A percentile compares a stretch with the other conserved stretches of the same genome.
phyloP scores from a whole-genome alignment of 2,888 invertebrate genomes.

The Cinara cedri region DNA sequence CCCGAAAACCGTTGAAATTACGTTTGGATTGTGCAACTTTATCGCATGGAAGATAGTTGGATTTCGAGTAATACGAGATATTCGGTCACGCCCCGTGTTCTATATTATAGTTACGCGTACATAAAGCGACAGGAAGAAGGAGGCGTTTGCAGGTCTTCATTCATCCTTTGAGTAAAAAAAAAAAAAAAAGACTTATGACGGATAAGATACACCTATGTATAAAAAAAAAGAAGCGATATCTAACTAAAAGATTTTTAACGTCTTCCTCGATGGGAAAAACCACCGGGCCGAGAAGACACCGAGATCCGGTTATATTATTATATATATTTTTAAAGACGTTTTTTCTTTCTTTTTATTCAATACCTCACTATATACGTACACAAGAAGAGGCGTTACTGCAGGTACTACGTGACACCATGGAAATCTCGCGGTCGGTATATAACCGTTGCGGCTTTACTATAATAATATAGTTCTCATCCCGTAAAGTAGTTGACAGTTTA shows the following conservation, averaged over 20 bases:
- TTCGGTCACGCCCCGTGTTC: conserved; percentile 34
- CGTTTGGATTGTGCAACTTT: conserved; percentile 25
- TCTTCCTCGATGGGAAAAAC: conserved; percentile 45
- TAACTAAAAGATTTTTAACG: conserved; percentile 45
- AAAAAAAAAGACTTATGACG: conserved; percentile 20
- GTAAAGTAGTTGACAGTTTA: conserved; percentile 18
- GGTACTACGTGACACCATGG: conserved; percentile 41
- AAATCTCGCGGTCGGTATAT: conserved; percentile 46
- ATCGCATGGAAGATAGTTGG: conserved; percentile 4
- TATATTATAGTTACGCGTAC: background rate
- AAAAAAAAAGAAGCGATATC: conserved; percentile 25
- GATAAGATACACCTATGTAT: background rate
- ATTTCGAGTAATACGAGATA: conserved; percentile 30
- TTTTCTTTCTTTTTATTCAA: background rate
- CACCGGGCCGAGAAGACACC: conserved; percentile 38
- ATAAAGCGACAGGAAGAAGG: conserved; percentile 49
- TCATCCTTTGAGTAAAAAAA: background rate
- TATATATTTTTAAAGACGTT: conserved; percentile 2
- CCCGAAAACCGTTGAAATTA: conserved; percentile 37
- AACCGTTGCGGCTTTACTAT: conserved; percentile 33
- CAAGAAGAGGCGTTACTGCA: conserved; percentile 26
- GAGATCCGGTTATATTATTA: conserved; percentile 49
- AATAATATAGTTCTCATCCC: conserved; percentile 16
- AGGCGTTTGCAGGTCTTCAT: conserved; percentile 48
- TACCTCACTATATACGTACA: conserved; percentile 3